Conservation (phyloP, 2,797 vertebrate genomes). For the Pseudopleuronectes americanus region DNA sequence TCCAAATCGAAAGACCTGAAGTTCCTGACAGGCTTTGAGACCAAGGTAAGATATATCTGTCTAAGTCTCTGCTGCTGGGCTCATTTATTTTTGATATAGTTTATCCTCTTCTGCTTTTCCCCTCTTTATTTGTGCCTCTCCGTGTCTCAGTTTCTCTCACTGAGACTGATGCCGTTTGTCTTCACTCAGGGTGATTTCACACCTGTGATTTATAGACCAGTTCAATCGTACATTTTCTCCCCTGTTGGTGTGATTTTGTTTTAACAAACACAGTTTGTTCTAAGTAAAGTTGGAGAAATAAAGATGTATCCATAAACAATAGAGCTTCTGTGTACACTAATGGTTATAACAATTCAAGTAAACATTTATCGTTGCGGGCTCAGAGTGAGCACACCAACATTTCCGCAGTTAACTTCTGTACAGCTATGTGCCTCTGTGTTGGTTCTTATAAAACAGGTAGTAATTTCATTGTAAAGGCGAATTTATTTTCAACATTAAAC, state of each 20-base stretch:
- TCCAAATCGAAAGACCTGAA: conserved; percentile 90
- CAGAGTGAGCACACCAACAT: background rate
- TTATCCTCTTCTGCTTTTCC: conserved; percentile 17
- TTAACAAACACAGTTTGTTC: too few species aligned
- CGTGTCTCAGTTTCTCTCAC: conserved; percentile 7
- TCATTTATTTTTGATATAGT: conserved; percentile 57
- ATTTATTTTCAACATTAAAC: too few species aligned
- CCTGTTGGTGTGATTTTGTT: background rate
- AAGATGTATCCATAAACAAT: background rate
- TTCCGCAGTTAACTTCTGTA: background rate
- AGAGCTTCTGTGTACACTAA: background rate
- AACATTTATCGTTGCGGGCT: background rate
- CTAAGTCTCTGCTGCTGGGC: conserved; percentile 6
- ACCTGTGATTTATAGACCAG: background rate
- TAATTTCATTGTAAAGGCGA: too few species aligned
- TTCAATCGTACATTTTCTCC: background rate
- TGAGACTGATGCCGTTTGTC: background rate
- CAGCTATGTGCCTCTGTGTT: background rate
- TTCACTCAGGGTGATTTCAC: background rate
- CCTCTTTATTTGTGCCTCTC: conserved; percentile 11
- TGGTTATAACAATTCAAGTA: background rate
- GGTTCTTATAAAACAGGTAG: too few species aligned
- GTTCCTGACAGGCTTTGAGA: conserved; percentile 93
- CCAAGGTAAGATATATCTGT: conserved; percentile 84
- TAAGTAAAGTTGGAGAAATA: too few species aligned